These are phyloP conservation scores for Aphelenchoides besseyi DNA, from an alignment of 1,140 invertebrate genomes.

Conservation along the genomic window DNA sequence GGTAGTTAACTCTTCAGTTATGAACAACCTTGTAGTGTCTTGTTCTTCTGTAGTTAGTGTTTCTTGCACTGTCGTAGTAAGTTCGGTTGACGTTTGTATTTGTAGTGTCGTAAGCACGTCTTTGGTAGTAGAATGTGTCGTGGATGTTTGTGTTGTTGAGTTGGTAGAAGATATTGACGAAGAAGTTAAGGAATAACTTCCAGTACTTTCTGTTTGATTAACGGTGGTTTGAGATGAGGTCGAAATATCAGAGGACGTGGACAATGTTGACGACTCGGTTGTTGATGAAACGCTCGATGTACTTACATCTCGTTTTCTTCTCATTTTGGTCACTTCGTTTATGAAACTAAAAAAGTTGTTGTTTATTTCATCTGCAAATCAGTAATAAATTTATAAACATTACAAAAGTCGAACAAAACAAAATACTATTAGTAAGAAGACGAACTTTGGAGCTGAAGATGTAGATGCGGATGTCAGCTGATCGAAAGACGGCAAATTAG, in stretches of 20 bases:
- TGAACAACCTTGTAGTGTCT: neutral
- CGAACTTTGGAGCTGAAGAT: neutral
- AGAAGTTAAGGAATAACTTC: too few species aligned
- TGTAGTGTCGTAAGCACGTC: neutral
- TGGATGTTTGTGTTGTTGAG: too few species aligned
- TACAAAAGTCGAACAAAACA: neutral
- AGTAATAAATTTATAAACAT: neutral
- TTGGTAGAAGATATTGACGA: too few species aligned
- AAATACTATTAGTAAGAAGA: conserved; percentile 1
- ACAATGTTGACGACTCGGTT: too few species aligned
- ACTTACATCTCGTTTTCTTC: neutral
- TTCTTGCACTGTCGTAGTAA: conserved; percentile 23
- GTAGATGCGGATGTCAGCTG: neutral
- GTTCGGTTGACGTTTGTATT: conserved; percentile 10
- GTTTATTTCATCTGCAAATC: neutral
- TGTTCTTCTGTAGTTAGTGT: too few species aligned
- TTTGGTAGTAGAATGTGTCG: neutral
- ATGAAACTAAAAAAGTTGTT: too few species aligned
- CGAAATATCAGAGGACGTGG: too few species aligned
- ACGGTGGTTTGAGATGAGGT: too few species aligned
- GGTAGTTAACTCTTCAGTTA: conserved; percentile 1
- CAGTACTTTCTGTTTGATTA: too few species aligned
- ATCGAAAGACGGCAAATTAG: neutral
- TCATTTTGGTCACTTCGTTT: neutral
- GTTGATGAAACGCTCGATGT: too few species aligned